A percentile compares a stretch with the other conserved stretches of the same genome.
Evolutionary conservation across 2,888 invertebrate species (phyloP).

Genomic region (Arge pagana): DNA sequence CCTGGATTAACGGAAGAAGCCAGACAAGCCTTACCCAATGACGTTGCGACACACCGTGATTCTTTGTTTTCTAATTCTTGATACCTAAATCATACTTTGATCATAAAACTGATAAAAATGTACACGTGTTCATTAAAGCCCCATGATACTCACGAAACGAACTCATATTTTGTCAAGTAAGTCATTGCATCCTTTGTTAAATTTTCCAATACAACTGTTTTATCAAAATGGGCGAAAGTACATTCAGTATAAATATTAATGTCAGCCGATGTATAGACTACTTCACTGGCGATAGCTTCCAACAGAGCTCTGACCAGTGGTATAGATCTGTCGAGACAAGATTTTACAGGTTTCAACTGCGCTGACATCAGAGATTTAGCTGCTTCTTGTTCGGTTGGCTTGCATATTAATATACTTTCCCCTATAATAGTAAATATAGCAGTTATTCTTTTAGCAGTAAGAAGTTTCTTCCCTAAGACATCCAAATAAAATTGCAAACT

Average conservation of each 20-base stretch:
- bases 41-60: slow-evolving; percentile 73
- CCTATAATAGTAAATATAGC: slow-evolving; percentile 60
- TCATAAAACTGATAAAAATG: too few species aligned
- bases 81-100: too few species aligned
- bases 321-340: slow-evolving; percentile 77
- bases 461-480: too few species aligned
- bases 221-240: slow-evolving; percentile 64
- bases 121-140: too few species aligned
- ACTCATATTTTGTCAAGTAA: slow-evolving; percentile 80
- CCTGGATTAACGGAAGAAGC: slow-evolving; percentile 93
- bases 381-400: slow-evolving; percentile 71
- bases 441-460: neutral
- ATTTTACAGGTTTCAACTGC: slow-evolving; percentile 73
- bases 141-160: slow-evolving; percentile 69
- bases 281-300: slow-evolving; percentile 87
- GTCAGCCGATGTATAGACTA: slow-evolving; percentile 73
- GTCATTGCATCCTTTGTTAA: slow-evolving; percentile 66
- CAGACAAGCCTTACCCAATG: slow-evolving; percentile 90
- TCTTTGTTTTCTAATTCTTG: slow-evolving; percentile 61
- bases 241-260: slow-evolving; percentile 78
- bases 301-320: slow-evolving; percentile 76
- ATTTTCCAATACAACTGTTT: slow-evolving; percentile 39
- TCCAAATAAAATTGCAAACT: too few species aligned
- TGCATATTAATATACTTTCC: slow-evolving; percentile 91
- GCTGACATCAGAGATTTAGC: slow-evolving; percentile 74